Evolutionary conservation across 2,888 invertebrate genomes (phyloP).

Genomic region (Danaus chrysippus): DNA sequence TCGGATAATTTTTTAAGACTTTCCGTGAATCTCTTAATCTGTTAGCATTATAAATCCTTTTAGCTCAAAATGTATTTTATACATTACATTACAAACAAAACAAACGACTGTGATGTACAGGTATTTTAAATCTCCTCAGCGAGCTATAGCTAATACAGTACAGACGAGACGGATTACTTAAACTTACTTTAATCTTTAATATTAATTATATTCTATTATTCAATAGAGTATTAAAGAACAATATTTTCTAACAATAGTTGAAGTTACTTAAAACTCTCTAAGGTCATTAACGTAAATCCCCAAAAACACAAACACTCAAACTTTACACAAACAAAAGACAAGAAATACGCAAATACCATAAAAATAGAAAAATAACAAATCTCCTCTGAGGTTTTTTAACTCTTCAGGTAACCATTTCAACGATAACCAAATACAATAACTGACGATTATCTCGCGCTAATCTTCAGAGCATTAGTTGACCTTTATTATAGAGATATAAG

Average conservation of each 20-base stretch:
- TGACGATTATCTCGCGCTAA: constrained; percentile 63
- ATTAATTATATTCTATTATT: constrained; percentile 6
- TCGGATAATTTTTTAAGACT: no score
- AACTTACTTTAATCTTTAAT: constrained; percentile 1
- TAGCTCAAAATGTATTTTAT: background rate
- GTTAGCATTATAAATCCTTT: background rate
- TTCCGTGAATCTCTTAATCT: no score
- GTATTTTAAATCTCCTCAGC: background rate
- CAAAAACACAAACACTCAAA: constrained; percentile 16
- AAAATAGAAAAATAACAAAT: constrained; percentile 22
- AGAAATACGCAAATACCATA: constrained; percentile 24
- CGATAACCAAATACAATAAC: constrained; percentile 75
- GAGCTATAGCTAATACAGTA: background rate
- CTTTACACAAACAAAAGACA: constrained; percentile 21
- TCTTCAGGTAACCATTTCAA: constrained; percentile 49
- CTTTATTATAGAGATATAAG: constrained; percentile 34
- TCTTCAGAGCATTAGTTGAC: constrained; percentile 33
- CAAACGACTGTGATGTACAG: background rate
- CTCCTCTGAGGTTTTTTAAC: constrained; percentile 44
- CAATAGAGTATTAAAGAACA: background rate
- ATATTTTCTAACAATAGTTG: background rate
- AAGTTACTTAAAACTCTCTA: constrained; percentile 13
- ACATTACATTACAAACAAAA: background rate
- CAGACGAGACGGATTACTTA: background rate
- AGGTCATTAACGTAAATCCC: constrained; percentile 20